Evolutionary conservation across 2,888 invertebrate genomes (phyloP).

Genomic region (Prenolepis imparis): DNA sequence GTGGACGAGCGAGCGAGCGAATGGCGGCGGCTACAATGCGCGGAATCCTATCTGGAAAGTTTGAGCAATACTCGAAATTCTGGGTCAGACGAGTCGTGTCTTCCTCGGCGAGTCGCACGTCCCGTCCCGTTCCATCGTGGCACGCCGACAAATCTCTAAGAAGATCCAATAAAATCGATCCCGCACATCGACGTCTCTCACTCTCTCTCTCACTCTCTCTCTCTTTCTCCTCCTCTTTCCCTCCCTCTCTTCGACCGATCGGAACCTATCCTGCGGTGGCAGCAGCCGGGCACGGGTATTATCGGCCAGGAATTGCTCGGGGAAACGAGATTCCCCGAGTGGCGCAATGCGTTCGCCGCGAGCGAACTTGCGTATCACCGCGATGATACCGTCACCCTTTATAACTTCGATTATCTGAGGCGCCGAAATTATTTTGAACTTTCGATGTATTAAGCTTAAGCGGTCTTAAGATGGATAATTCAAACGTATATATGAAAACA

Average conservation of each 20-base stretch:
- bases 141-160: slow-evolving; percentile 62
- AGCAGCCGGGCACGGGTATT: slow-evolving; percentile 29
- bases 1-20: slow-evolving; percentile 38
- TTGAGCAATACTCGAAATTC: slow-evolving; percentile 70
- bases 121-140: slow-evolving; percentile 15
- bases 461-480: neutral
- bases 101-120: slow-evolving; percentile 29
- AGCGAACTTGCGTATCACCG: slow-evolving; percentile 35
- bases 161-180: slow-evolving; percentile 63
- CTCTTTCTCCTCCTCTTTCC: neutral
- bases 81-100: slow-evolving; percentile 60
- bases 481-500: neutral
- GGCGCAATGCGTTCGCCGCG: slow-evolving; percentile 44
- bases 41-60: slow-evolving; percentile 71
- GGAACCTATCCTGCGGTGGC: neutral
- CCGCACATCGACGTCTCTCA: slow-evolving; percentile 21
- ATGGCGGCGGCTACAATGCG: slow-evolving; percentile 61
- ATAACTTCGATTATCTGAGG: neutral
- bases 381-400: slow-evolving; percentile 2
- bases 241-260: slow-evolving; percentile 14
- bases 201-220: neutral
- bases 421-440: neutral
- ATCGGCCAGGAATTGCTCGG: slow-evolving; percentile 52
- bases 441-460: neutral
- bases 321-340: slow-evolving; percentile 49